These are phyloP conservation scores for Zoanthus gigantus DNA, from an alignment of 92 coral and sea anemone genomes.

Conservation along the genomic window DNA sequence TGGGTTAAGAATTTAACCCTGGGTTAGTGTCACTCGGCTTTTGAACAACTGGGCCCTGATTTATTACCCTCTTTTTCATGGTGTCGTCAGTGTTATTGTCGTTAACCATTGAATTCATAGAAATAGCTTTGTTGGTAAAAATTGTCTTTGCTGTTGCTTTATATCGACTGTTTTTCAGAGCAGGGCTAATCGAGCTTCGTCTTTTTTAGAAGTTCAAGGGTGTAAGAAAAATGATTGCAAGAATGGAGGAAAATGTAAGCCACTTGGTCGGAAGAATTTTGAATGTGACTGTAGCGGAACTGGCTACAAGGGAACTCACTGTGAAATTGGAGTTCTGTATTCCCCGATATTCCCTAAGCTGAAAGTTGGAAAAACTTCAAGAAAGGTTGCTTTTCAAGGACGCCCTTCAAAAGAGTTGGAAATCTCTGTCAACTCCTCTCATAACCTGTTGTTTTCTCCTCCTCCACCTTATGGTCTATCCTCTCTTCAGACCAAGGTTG, in stretches of 20 bases:
- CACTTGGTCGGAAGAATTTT: slow-evolving; percentile 33
- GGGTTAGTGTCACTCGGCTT: too few relatives aligned
- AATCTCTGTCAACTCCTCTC: too few relatives aligned
- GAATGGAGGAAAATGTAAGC: slow-evolving; percentile 64
- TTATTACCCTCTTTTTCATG: too few relatives aligned
- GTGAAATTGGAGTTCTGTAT: slow-evolving; percentile 61
- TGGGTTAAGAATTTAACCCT: too few relatives aligned
- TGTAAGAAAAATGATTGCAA: slow-evolving; percentile 69
- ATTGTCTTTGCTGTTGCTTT: too few relatives aligned
- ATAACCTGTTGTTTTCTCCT: slow-evolving; percentile 35
- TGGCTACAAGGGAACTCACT: slow-evolving; percentile 67
- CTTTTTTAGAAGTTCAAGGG: slow-evolving; percentile 35
- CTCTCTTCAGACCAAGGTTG: slow-evolving; percentile 3
- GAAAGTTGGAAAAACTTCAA: slow-evolving; percentile 14
- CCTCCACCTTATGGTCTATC: slow-evolving; percentile 17
- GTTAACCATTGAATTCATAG: too few relatives aligned
- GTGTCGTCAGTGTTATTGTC: too few relatives aligned
- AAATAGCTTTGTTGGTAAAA: too few relatives aligned
- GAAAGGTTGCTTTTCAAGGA: slow-evolving; percentile 29
- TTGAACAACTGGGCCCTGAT: too few relatives aligned
- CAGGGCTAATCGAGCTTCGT: not conserved
- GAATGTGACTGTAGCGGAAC: slow-evolving; percentile 65
- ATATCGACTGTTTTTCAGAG: too few relatives aligned
- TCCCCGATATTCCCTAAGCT: slow-evolving; percentile 25
- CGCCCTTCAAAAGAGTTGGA: too few relatives aligned